Evolutionary conservation across 2,888 invertebrate species (phyloP).

Genomic region (Diplazon laetatorius): DNA sequence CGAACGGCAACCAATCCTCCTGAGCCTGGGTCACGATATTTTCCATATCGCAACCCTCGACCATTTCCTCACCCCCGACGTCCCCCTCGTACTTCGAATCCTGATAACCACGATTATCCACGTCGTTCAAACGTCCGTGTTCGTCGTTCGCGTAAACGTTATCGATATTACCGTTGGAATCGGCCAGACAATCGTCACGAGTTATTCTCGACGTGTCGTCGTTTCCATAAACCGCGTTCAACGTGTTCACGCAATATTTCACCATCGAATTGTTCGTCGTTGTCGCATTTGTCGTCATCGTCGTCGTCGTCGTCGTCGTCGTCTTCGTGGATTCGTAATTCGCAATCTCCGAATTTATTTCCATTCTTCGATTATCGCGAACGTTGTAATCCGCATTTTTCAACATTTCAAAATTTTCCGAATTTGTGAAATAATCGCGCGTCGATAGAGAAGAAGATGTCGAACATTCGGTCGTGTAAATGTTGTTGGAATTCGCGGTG

Average conservation of each 20-base stretch:
- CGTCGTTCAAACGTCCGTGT: constrained; percentile 69
- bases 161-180: constrained; percentile 76
- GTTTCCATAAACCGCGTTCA: constrained; percentile 18
- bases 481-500: constrained; percentile 51
- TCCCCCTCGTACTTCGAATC: constrained; percentile 79
- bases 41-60: constrained; percentile 79
- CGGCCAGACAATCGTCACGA: constrained; percentile 54
- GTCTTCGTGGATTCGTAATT: constrained; percentile 47
- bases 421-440: constrained; percentile 43
- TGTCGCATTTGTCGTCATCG: constrained; percentile 18
- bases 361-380: constrained; percentile 27
- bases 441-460: constrained; percentile 59
- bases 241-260: constrained; percentile 44
- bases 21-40: constrained; percentile 82
- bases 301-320: background rate
- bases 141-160: constrained; percentile 71
- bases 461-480: constrained; percentile 44
- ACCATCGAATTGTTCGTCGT: constrained; percentile 26
- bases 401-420: constrained; percentile 23
- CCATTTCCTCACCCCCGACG: constrained; percentile 80
- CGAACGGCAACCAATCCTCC: constrained; percentile 91
- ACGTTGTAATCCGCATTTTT: constrained; percentile 17
- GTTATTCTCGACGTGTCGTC: constrained; percentile 14
- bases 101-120: constrained; percentile 72
- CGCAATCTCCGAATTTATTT: constrained; percentile 25